A percentile compares a stretch with the other conserved stretches of the same genome.
These are phyloP conservation scores for Apodemia mormo DNA, from an alignment of 2,888 invertebrate genomes.

Conservation along the genomic window DNA sequence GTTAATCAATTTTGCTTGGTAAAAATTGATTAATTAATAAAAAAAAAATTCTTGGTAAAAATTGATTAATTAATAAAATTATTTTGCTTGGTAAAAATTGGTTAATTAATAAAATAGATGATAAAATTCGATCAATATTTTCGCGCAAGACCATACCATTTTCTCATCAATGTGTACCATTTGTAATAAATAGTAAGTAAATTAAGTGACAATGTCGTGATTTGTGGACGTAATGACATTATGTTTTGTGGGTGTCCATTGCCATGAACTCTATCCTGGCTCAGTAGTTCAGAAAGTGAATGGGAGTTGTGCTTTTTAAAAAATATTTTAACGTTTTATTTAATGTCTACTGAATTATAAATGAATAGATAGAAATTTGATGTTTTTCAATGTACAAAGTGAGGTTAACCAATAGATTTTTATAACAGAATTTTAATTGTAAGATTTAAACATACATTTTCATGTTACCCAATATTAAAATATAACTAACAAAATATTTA, in stretches of 20 bases:
- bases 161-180: conserved; percentile 10
- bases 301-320: background rate
- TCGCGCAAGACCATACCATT: background rate
- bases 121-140: background rate
- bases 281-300: background rate
- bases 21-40: no score
- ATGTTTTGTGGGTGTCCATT: conserved; percentile 2
- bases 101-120: no score
- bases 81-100: no score
- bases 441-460: no score
- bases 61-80: no score
- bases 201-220: background rate
- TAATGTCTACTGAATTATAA: background rate
- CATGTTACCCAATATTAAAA: no score
- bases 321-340: conserved; percentile 3
- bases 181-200: background rate
- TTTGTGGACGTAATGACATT: background rate
- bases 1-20: no score
- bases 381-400: background rate
- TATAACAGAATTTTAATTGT: no score
- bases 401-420: background rate
- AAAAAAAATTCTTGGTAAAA: no score
- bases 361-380: conserved; percentile 10
- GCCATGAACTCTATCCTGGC: background rate
- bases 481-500: no score